Evolutionary conservation across 2,888 invertebrate species (phyloP).

Genomic region (Megastigmus dorsalis): DNA sequence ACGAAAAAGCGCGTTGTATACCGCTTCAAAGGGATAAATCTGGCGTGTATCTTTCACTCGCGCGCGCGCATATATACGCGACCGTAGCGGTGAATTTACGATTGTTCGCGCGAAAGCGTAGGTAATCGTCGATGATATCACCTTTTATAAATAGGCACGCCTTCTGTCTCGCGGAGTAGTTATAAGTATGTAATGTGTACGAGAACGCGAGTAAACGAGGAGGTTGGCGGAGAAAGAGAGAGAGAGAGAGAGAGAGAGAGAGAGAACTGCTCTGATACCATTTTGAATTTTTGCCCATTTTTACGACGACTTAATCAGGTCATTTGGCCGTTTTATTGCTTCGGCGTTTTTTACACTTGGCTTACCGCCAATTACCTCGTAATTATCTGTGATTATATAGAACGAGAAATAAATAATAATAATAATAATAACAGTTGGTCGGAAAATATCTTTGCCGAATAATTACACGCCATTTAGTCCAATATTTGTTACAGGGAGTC

Average conservation of each 20-base stretch:
- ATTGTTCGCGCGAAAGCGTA: conserved; percentile 72
- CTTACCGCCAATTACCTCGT: not conserved
- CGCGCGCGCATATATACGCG: not conserved
- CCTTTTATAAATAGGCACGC: conserved; percentile 72
- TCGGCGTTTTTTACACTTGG: not conserved
- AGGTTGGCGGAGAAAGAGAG: not conserved
- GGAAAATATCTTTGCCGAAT: no score
- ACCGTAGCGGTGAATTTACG: conserved; percentile 63
- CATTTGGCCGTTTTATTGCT: conserved; percentile 1
- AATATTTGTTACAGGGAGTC: no score
- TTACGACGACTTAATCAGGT: conserved; percentile 32
- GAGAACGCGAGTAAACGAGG: no score
- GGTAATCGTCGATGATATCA: conserved; percentile 74
- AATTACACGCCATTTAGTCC: no score
- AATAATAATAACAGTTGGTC: no score
- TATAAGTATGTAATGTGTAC: conserved; percentile 33
- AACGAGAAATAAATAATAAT: no score
- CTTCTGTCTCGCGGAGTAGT: conserved; percentile 63
- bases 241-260: not conserved
- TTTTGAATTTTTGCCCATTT: conserved; percentile 15
- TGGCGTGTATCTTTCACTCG: no score
- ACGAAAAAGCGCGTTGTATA: conserved; percentile 15
- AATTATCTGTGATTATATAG: conserved; percentile 2
- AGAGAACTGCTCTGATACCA: not conserved
- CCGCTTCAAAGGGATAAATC: conserved; percentile 27